These are phyloP conservation scores for Meloidogyne floridensis DNA, from an alignment of 1,140 invertebrate genomes.

Conservation along the genomic window DNA sequence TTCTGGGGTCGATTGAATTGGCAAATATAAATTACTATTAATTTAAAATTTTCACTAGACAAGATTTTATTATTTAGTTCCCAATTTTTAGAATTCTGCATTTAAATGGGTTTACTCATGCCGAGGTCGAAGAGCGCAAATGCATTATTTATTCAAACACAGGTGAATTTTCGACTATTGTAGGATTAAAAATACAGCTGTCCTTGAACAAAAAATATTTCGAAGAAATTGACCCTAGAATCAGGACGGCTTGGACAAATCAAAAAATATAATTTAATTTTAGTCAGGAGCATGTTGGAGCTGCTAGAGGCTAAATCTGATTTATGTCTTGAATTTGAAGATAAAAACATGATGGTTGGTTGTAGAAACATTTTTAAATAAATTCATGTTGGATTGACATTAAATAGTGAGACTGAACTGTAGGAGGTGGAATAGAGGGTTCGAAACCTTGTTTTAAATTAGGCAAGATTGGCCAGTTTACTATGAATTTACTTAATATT, in stretches of 20 bases:
- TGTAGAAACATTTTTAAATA: too few species aligned
- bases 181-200: too few species aligned
- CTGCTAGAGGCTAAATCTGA: constrained; percentile 32
- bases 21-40: too few species aligned
- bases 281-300: constrained; percentile 39
- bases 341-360: constrained; percentile 30
- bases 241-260: not conserved
- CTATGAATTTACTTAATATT: too few species aligned
- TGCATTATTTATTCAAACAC: constrained; percentile 52
- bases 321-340: constrained; percentile 28
- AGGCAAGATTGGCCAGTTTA: too few species aligned
- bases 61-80: not conserved
- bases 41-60: too few species aligned
- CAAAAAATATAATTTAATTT: not conserved
- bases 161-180: constrained; percentile 13
- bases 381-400: too few species aligned
- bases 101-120: constrained; percentile 47
- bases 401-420: too few species aligned
- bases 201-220: constrained; percentile 4
- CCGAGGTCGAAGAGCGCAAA: constrained; percentile 47
- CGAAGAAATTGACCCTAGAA: too few species aligned
- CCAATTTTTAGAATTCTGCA: constrained; percentile 52
- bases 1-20: too few species aligned
- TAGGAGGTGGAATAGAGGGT: too few species aligned
- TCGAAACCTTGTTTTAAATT: too few species aligned